Conservation (phyloP, 1,140 invertebrate species). For the Triops cancriformis region DNA sequence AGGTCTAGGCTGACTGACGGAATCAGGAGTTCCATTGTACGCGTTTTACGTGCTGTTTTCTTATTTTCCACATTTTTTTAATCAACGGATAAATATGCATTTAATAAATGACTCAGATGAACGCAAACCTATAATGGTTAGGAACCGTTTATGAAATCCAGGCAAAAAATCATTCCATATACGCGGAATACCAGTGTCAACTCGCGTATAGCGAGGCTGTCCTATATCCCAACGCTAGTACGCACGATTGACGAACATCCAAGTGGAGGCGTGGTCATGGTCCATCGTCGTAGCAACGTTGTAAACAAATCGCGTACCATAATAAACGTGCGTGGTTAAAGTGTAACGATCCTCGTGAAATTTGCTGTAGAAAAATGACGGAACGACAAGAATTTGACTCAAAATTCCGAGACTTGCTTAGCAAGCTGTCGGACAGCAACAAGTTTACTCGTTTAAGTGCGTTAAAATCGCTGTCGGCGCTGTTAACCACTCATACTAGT, state of each 20-base stretch:
- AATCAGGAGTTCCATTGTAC: no score
- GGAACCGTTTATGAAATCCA: no score
- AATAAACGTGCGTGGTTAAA: neutral
- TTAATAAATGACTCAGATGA: no score
- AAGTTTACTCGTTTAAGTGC: neutral
- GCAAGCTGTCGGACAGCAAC: neutral
- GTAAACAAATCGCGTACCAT: neutral
- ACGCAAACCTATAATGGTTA: no score
- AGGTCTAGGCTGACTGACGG: no score
- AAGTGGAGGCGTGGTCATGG: neutral
- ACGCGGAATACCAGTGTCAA: no score
- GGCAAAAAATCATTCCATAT: no score
- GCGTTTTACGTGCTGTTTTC: no score
- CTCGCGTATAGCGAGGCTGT: no score
- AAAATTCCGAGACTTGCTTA: neutral
- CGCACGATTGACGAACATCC: neutral
- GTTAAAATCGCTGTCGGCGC: neutral
- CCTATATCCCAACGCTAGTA: no score
- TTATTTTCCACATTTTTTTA: no score
- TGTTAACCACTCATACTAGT: neutral
- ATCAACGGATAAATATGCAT: no score
- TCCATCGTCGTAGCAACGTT: neutral
- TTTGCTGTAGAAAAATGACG: neutral
- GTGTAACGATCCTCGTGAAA: neutral
- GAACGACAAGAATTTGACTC: neutral